Evolutionary conservation across 2,888 invertebrate genomes (phyloP).

Genomic region (Sturmia bella): DNA sequence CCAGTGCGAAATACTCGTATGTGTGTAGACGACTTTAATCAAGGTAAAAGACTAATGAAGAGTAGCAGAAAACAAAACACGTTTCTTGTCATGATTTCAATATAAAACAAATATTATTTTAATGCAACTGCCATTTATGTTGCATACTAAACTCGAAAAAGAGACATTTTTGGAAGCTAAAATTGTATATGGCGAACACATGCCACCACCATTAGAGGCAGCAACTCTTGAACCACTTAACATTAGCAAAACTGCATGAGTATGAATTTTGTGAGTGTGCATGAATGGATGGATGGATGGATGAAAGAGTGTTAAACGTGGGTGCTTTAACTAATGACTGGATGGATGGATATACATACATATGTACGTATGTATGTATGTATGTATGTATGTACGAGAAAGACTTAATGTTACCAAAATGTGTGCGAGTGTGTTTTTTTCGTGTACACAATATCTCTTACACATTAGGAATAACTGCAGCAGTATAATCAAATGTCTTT

Average conservation of each 20-base stretch:
- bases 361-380: too few species aligned
- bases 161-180: slow-evolving; percentile 38
- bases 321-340: slow-evolving; percentile 54
- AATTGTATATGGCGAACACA: slow-evolving; percentile 57
- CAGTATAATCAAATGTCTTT: slow-evolving; percentile 47
- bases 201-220: slow-evolving; percentile 50
- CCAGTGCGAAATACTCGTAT: slow-evolving; percentile 4
- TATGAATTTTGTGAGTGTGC: slow-evolving; percentile 10
- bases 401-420: slow-evolving; percentile 28
- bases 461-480: slow-evolving; percentile 40
- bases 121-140: slow-evolving; percentile 61
- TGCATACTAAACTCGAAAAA: slow-evolving; percentile 21
- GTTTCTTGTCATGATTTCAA: slow-evolving; percentile 63
- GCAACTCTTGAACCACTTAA: slow-evolving; percentile 36
- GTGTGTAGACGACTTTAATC: too few species aligned
- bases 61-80: slow-evolving; percentile 31
- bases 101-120: slow-evolving; percentile 65
- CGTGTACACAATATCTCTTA: slow-evolving; percentile 26
- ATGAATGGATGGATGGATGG: slow-evolving; percentile 1
- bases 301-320: slow-evolving; percentile 52
- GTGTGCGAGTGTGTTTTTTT: neutral
- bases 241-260: slow-evolving; percentile 39
- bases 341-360: slow-evolving; percentile 1
- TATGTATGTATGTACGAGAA: too few species aligned
- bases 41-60: slow-evolving; percentile 32